phyloP scores from a whole-genome alignment of 2,888 invertebrate genomes.

The Terebella lapidaria region DNA sequence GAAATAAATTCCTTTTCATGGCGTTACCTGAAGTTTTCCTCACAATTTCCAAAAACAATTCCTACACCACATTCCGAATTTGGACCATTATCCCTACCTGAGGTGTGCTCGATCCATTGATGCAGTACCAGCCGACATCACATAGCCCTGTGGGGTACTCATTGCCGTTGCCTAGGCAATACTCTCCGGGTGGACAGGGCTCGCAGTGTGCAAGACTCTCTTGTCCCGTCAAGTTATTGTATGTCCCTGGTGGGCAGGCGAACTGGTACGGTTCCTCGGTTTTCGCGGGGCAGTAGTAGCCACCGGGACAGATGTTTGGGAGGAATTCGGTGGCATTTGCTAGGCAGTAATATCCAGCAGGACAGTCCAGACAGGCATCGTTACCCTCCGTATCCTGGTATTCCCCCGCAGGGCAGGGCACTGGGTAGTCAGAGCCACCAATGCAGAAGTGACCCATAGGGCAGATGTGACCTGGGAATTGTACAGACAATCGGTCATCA shows the following conservation, averaged over 20 bases:
- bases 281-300: slow-evolving; percentile 39
- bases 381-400: slow-evolving; percentile 44
- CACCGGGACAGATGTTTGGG: slow-evolving; percentile 38
- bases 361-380: slow-evolving; percentile 37
- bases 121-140: slow-evolving; percentile 47
- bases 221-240: slow-evolving; percentile 32
- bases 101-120: slow-evolving; percentile 26
- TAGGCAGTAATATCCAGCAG: slow-evolving; percentile 42
- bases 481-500: too few relatives aligned
- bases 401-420: slow-evolving; percentile 41
- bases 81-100: slow-evolving; percentile 31
- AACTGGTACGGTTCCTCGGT: slow-evolving; percentile 36
- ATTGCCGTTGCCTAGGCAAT: slow-evolving; percentile 42
- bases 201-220: slow-evolving; percentile 27
- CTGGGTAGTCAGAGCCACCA: slow-evolving; percentile 20
- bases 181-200: slow-evolving; percentile 43
- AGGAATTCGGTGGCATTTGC: slow-evolving; percentile 42
- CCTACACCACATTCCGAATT: too few relatives aligned
- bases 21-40: too few relatives aligned
- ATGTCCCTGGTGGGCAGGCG: slow-evolving; percentile 42
- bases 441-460: slow-evolving; percentile 46
- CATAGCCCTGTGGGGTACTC: slow-evolving; percentile 37
- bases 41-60: too few relatives aligned
- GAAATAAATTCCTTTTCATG: too few relatives aligned
- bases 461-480: slow-evolving; percentile 44